A percentile compares a stretch with the other conserved stretches of the same genome.
These are phyloP conservation scores for Pygoscelis adeliae DNA, from an alignment of 2,113 vertebrate genomes.

Conservation along the genomic window DNA sequence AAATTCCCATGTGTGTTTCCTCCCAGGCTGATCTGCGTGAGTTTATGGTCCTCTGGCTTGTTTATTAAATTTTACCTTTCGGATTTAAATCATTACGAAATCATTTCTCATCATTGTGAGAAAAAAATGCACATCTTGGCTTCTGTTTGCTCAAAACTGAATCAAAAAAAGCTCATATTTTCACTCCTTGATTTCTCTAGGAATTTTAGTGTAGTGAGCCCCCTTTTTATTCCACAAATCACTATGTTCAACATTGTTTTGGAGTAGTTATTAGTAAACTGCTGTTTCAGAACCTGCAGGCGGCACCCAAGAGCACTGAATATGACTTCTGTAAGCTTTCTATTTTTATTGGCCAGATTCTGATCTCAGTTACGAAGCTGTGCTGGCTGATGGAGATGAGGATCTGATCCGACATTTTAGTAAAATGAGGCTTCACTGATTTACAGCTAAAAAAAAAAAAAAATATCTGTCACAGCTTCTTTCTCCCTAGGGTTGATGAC, in stretches of 20 bases:
- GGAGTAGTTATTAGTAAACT: background rate
- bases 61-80: background rate
- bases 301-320: conserved; percentile 47
- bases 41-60: background rate
- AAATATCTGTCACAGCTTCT: background rate
- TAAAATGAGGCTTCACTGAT: background rate
- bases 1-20: background rate
- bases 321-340: background rate
- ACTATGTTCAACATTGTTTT: background rate
- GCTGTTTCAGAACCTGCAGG: conserved; percentile 35
- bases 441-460: background rate
- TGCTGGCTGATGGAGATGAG: background rate
- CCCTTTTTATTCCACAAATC: background rate
- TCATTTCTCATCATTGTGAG: background rate
- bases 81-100: background rate
- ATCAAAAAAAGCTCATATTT: rapidly evolving
- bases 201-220: background rate
- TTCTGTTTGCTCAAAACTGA: background rate
- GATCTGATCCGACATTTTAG: background rate
- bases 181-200: background rate
- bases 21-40: background rate
- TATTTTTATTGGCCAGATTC: background rate
- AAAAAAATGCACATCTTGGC: background rate
- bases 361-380: background rate
- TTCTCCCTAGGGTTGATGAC: background rate